Evolutionary conservation across 2,888 invertebrate genomes (phyloP).

Genomic region (Noctua janthe): DNA sequence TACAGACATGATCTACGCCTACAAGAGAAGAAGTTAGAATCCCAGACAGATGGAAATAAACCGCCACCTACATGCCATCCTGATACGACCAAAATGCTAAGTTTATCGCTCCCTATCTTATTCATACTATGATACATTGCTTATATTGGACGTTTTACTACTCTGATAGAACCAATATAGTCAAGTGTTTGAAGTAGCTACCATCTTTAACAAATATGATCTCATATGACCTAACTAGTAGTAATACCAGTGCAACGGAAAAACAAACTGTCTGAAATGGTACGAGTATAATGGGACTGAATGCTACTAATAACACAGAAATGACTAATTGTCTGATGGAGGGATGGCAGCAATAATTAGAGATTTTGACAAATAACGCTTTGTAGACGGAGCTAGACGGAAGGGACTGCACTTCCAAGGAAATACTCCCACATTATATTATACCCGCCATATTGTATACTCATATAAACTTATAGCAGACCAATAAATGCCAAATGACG

Average conservation of each 20-base stretch:
- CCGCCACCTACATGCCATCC: constrained; percentile 22
- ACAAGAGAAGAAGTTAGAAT: constrained; percentile 20
- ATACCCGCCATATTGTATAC: constrained; percentile 22
- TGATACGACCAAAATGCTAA: constrained; percentile 14
- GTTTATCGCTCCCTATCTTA: constrained; percentile 9
- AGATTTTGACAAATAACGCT: constrained; percentile 1
- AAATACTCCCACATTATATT: constrained; percentile 22
- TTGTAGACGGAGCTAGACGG: neutral
- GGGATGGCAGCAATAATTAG: neutral
- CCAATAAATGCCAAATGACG: constrained; percentile 50
- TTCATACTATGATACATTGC: neutral
- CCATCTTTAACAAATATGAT: neutral
- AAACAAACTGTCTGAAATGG: neutral
- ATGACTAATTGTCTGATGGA: constrained; percentile 17
- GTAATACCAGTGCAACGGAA: neutral
- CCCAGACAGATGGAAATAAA: constrained; percentile 12
- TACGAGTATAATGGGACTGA: too few species aligned
- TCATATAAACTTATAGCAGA: constrained; percentile 48
- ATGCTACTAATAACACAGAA: neutral
- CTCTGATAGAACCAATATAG: neutral
- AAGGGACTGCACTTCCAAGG: constrained; percentile 9
- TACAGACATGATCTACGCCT: constrained; percentile 2
- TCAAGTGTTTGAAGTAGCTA: neutral
- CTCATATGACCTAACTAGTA: neutral
- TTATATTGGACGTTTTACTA: constrained; percentile 2